A percentile compares a stretch with the other conserved stretches of the same genome.
phyloP scores from a whole-genome alignment of 92 coral and sea anemone species.

The Bergia puertoricense region DNA sequence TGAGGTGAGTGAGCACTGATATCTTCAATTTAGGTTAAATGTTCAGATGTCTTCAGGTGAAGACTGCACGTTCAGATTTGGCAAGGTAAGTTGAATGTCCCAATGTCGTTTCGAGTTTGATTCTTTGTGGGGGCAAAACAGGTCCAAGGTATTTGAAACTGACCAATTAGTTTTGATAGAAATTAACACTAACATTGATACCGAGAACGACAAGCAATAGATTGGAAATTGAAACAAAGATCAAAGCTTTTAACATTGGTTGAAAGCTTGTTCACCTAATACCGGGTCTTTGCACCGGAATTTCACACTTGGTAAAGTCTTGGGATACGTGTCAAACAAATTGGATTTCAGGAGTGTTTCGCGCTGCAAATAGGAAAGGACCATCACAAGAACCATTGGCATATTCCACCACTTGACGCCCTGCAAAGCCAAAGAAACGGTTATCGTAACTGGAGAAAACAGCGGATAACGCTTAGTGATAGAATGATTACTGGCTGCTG shows the following conservation, averaged over 20 bases:
- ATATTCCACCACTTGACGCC: conserved; percentile 78
- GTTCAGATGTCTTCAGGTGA: too few species aligned
- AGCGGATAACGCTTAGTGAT: too few species aligned
- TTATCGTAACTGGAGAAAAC: too few species aligned
- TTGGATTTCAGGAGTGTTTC: conserved; percentile 57
- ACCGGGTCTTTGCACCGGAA: conserved; percentile 76
- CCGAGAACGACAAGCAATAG: background rate
- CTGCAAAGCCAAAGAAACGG: background rate
- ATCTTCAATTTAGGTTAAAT: too few species aligned
- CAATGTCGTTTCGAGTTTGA: too few species aligned
- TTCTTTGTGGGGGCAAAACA: background rate
- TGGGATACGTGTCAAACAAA: conserved; percentile 74
- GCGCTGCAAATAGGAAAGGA: conserved; percentile 58
- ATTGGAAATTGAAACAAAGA: background rate
- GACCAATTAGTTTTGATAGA: background rate
- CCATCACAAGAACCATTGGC: conserved; percentile 75
- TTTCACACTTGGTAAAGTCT: conserved; percentile 52
- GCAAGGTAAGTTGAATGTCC: too few species aligned
- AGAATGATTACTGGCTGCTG: too few species aligned
- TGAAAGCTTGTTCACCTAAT: conserved; percentile 50
- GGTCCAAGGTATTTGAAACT: too few species aligned
- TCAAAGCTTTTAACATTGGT: too few species aligned
- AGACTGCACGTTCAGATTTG: too few species aligned
- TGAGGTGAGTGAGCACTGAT: too few species aligned
- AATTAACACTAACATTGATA: background rate